A percentile compares a stretch with the other conserved stretches of the same genome.
These are phyloP conservation scores for Drosophila ambigua DNA, from an alignment of 1,140 invertebrate species.

Conservation along the genomic window DNA sequence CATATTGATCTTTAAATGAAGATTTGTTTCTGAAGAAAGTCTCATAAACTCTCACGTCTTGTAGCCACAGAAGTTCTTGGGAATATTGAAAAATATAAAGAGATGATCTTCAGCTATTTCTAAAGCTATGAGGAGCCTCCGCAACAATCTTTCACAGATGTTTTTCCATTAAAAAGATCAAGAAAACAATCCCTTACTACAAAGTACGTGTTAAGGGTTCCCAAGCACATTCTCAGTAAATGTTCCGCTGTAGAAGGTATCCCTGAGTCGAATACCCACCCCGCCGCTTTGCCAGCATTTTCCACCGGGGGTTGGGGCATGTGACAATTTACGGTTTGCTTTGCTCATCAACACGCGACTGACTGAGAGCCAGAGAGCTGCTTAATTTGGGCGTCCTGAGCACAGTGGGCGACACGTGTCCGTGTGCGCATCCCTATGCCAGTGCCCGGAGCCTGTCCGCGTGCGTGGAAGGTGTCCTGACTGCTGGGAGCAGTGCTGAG, in stretches of 20 bases:
- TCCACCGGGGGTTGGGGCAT: conserved; percentile 17
- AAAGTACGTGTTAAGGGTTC: too few species aligned
- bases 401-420: conserved; percentile 63
- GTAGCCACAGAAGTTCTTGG: too few species aligned
- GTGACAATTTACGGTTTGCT: conserved; percentile 76
- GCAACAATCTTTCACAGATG: too few species aligned
- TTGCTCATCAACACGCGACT: conserved; percentile 74
- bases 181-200: too few species aligned
- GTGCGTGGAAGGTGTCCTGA: conserved; percentile 63
- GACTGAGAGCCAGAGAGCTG: conserved; percentile 45
- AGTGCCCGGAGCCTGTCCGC: background rate
- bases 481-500: conserved; percentile 14
- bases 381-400: conserved; percentile 61
- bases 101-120: too few species aligned
- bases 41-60: too few species aligned
- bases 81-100: too few species aligned
- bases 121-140: too few species aligned
- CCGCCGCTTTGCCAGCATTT: conserved; percentile 3
- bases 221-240: too few species aligned
- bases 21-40: too few species aligned
- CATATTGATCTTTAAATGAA: too few species aligned
- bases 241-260: background rate
- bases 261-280: background rate
- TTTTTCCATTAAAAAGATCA: too few species aligned
- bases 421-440: conserved; percentile 14